A percentile compares a stretch with the other conserved stretches of the same genome.
phyloP scores from a whole-genome alignment of 2,797 vertebrate genomes.

The Eulemur coronatus region DNA sequence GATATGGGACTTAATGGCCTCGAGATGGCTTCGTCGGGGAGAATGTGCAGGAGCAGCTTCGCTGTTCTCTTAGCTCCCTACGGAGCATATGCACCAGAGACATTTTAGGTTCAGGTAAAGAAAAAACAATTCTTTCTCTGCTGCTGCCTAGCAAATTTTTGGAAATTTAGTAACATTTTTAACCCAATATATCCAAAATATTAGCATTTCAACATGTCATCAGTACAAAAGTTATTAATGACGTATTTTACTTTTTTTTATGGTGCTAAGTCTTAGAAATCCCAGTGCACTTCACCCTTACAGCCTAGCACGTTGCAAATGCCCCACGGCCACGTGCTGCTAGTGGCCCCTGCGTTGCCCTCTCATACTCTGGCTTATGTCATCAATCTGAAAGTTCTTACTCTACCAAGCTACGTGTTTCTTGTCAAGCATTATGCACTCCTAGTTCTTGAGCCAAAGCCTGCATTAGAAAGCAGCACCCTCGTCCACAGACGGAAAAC shows the following conservation, averaged over 20 bases:
- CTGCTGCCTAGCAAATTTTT: neutral
- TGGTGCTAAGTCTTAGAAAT: neutral
- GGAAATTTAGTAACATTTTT: neutral
- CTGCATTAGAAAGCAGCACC: neutral
- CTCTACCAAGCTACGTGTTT: neutral
- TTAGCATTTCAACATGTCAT: neutral
- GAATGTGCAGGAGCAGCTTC: neutral
- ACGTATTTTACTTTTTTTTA: neutral
- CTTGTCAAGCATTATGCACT: neutral
- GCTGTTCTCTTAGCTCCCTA: neutral
- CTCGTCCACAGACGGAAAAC: neutral
- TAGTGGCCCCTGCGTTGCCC: rapidly evolving
- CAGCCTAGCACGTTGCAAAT: neutral
- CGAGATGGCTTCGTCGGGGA: neutral
- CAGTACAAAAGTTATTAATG: neutral
- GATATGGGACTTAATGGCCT: neutral
- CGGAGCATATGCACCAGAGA: neutral
- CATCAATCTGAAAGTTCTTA: neutral
- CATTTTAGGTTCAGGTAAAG: neutral
- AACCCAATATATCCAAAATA: neutral
- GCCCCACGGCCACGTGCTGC: neutral
- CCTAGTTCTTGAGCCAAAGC: neutral
- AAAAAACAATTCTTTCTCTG: neutral
- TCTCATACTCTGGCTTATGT: neutral
- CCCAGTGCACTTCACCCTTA: no score